Conservation (phyloP, 37 sponge, comb jelly and placozoan genomes). For the Halichondria panicea region DNA sequence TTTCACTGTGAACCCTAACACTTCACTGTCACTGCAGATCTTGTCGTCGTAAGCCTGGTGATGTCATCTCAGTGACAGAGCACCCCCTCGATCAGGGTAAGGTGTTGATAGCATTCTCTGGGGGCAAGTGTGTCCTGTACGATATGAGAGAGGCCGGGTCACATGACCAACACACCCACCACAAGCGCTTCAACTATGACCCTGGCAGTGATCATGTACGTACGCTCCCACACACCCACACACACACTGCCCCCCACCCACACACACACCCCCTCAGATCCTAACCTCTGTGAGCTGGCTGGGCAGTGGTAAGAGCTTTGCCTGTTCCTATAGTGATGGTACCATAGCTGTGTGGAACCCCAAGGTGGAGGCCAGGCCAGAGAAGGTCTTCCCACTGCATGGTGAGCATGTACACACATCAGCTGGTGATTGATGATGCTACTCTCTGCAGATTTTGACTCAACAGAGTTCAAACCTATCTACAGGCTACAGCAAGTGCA, state of each 20-base stretch:
- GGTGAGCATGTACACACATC: conserved; percentile 8
- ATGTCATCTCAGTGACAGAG: conserved; percentile 37
- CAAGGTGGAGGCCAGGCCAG: conserved; percentile 60
- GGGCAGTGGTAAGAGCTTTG: conserved; percentile 28
- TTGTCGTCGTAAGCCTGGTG: conserved; percentile 12
- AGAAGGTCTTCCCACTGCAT: conserved; percentile 31
- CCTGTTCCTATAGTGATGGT: conserved; percentile 53
- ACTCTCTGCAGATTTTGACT: not conserved
- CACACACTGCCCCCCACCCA: conserved; percentile 3
- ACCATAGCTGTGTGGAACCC: conserved; percentile 45
- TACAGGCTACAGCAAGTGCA: conserved; percentile 31
- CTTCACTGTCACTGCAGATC: no score
- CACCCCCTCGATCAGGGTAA: conserved; percentile 37
- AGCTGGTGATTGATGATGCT: not conserved
- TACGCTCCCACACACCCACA: conserved; percentile 1
- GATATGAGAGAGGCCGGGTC: conserved; percentile 1
- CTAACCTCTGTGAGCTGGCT: conserved; percentile 55
- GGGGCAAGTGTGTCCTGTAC: conserved; percentile 34
- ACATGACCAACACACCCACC: no score
- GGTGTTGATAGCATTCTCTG: conserved; percentile 38
- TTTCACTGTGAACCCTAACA: no score
- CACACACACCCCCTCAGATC: conserved; percentile 29
- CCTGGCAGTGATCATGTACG: conserved; percentile 33
- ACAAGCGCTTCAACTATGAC: conserved; percentile 24
- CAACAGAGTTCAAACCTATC: conserved; percentile 6